phyloP scores from a whole-genome alignment of 2,113 vertebrate genomes.

The Forbesichthys papilliferus region DNA sequence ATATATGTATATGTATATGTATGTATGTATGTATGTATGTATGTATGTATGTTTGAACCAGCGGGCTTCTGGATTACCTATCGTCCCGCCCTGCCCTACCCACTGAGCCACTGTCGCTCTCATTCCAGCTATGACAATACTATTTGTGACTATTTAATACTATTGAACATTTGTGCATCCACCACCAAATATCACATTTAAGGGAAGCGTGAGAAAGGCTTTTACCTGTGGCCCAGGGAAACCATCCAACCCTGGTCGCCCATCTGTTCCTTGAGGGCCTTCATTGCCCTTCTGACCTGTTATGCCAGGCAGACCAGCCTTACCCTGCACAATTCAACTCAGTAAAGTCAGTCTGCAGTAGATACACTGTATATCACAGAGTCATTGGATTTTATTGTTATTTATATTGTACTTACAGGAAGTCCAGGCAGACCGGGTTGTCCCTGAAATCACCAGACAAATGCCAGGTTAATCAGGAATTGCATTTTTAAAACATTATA shows the following conservation, averaged over 20 bases:
- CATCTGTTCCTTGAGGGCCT: constrained; percentile 78
- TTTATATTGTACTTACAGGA: constrained; percentile 59
- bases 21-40: too few relatives aligned
- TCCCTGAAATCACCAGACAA: constrained; percentile 64
- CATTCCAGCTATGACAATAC: too few relatives aligned
- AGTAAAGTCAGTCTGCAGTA: background rate
- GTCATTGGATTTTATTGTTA: background rate
- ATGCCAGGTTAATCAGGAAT: constrained; percentile 8
- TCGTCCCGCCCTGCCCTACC: too few relatives aligned
- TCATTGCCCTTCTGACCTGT: constrained; percentile 69
- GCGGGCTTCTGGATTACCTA: too few relatives aligned
- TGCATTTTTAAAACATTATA: background rate
- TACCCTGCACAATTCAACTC: constrained; percentile 58
- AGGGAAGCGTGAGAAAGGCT: background rate
- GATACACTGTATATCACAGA: too few relatives aligned
- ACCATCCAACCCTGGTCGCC: constrained; percentile 85
- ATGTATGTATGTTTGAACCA: too few relatives aligned
- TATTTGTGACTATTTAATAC: too few relatives aligned
- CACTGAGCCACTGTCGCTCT: too few relatives aligned
- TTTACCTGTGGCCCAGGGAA: constrained; percentile 84
- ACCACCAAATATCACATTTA: background rate
- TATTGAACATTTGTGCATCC: background rate
- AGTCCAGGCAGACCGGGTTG: constrained; percentile 74
- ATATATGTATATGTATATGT: too few relatives aligned
- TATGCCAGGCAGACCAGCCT: constrained; percentile 64